These are phyloP conservation scores for Lasiurus borealis DNA, from an alignment of 2,113 vertebrate species.

Conservation along the genomic window DNA sequence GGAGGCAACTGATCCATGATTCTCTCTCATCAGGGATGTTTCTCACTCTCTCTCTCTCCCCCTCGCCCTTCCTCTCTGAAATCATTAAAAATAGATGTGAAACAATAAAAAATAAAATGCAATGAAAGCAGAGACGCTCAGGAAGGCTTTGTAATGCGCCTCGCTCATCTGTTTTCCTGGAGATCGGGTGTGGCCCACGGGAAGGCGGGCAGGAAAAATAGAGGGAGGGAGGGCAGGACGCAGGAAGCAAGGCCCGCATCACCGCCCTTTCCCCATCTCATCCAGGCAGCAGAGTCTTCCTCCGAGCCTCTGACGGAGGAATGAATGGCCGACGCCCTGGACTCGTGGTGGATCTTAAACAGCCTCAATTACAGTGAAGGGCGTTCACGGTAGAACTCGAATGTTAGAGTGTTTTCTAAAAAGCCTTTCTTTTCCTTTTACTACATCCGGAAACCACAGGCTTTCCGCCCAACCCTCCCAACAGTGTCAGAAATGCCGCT, in stretches of 20 bases:
- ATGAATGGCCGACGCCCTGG: background rate
- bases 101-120: too few relatives aligned
- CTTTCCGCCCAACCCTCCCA: constrained; percentile 53
- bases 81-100: too few relatives aligned
- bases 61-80: too few relatives aligned
- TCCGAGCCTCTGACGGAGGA: background rate
- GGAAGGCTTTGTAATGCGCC: background rate
- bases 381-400: background rate
- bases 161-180: background rate
- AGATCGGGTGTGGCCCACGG: background rate
- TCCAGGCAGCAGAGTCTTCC: background rate
- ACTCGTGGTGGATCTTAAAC: background rate
- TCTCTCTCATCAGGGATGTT: too few relatives aligned
- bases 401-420: constrained; percentile 24
- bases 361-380: background rate
- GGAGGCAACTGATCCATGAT: too few relatives aligned
- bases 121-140: background rate
- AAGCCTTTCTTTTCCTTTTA: constrained; percentile 33
- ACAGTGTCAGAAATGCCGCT: constrained; percentile 64
- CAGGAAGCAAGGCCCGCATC: background rate
- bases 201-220: background rate
- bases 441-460: constrained; percentile 33
- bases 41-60: too few relatives aligned
- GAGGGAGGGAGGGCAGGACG: background rate
- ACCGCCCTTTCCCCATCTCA: background rate